Base-by-base conservation (phyloP, 2,888 invertebrate species). In the Rapana venosa region DNA sequence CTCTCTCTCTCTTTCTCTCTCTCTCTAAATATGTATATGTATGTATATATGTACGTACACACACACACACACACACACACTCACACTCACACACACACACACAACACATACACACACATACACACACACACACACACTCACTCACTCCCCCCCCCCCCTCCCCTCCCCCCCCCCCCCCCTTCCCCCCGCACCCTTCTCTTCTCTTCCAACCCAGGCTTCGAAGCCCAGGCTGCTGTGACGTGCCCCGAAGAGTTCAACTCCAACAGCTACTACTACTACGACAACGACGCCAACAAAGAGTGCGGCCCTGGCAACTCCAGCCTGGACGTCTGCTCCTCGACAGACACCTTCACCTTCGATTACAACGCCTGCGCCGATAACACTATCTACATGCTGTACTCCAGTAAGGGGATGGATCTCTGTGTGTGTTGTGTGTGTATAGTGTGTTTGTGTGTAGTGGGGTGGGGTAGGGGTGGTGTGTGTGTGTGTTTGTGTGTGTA, bases 281-380 rank as follows among this genome's bases (percentile, higher is more conserved):
- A 90, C 87, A 79, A 83, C 83, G 83, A 79, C 36, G 87, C 32
- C 32, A 70, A 32, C 66, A 13, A 58, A 32, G 30, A 58, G 30
- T 74, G 87, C 8, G 86, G 90, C n/a, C 87, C 77, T 36, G 36
- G 87, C 58, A 89, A 88, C 87, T 90, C 91, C n/a, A 79, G 81
- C 36, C 91, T 92, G 30, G 92, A 93, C 81, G 92, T 90, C 47
- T 93, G 93, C 85, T 90, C 90, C 11, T 87, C 91, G 86, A 91
- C 85, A 2, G 86, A 79, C 35, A 83, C 70, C 30, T 90, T 92
- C 79, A 83, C 84, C 17, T 91, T 92, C 86, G 92, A 93, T 85
- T 92, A 92, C 87, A 89, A 91, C 22, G 83, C 87, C 22, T 93
- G 93, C 89, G 74, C 88, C 5, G 81, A 91, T 30, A 56, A 56